Base-by-base conservation (phyloP, 2,888 invertebrate genomes). In the Lucinisca nassula region DNA sequence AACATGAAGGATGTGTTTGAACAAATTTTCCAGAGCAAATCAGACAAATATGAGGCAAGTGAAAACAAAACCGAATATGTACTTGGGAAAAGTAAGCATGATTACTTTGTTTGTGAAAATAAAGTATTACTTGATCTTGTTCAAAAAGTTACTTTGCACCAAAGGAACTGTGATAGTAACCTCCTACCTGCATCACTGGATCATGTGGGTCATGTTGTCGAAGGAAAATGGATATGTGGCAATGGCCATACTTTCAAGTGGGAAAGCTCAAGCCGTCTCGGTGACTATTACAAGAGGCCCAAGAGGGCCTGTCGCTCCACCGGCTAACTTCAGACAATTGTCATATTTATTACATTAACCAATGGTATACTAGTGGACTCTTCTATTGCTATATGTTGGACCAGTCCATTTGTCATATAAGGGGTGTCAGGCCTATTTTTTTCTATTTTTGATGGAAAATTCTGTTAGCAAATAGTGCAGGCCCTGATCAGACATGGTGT, bases 251-350 rank as follows among this genome's bases (percentile, higher is more conserved):
- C 24, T 24, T 0, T 80, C 1, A 21, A n/a, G 8, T 80, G 73
- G 80, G 35, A 32, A 2, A 73, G 73, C 6, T 80, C 80, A 35
- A 73, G 40, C 35, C 8, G 17, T 0, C 24, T 80, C 21, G 80
- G 72, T 3, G 32, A 72, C n/a, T 37, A 80, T 8, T 73, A 80
- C 35, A 55, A 49, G n/a, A n/a, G n/a, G n/a, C n/a, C n/a, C n/a
- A n/a, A n/a, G n/a, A n/a, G n/a, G n/a, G n/a, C n/a, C n/a, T n/a
- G n/a, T n/a, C n/a, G n/a, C n/a, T n/a, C n/a, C n/a, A n/a, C n/a
- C n/a, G n/a, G n/a, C n/a, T n/a, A n/a, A n/a, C n/a, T n/a, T n/a
- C n/a, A n/a, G n/a, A n/a, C n/a, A n/a, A n/a, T n/a, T n/a, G n/a
- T n/a, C n/a, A n/a, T n/a, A n/a, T n/a, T n/a, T n/a, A n/a, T n/a